Base-by-base conservation (phyloP, 2,888 invertebrate genomes). In the Bembecia ichneumoniformis region DNA sequence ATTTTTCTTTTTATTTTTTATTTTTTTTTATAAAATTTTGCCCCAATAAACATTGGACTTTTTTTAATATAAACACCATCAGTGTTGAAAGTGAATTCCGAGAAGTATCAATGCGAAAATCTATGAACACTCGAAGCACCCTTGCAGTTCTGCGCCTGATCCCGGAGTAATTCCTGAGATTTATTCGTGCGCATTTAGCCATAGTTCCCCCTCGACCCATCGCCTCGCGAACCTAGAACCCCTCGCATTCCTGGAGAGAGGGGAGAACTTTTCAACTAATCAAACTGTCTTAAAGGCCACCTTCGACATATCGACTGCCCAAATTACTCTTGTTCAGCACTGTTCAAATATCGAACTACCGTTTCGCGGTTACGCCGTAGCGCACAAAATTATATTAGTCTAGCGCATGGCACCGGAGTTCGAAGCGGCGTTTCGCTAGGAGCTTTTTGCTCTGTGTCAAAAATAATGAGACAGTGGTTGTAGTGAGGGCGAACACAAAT, bases 221-320 rank as follows among this genome's bases (percentile, higher is more conserved):
- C 51, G 55, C 55, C 28, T 53, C 49, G 20, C 49, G 47, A 50
- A 48, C 50, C 51, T 52, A 53, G 48, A 48, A 17, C 51, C 52
- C 55, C 50, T 48, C 52, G 49, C 57, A 61, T 60, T 61, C 68
- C 62, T 47, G 13, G 10, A 15, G 44, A 49, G 51, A 51, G 54
- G 56, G 56, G 57, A 52, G 55, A 71, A 77, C 62, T 77, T 75
- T 63, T 63, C 65, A 79, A 80, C 74, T 79, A 77, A 80, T 81
- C 80, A 79, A 82, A 81, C 68, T 76, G 75, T 74, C 78, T 80
- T 75, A 73, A 71, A 70, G 73, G 66, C 73, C 72, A 71, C 70
- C 71, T 69, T 63, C 68, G 64, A 74, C 74, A 68, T 72, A 77
- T 77, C 74, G 73, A 74, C 74, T 74, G 67, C 47, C 67, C 66